Conservation (phyloP, 2,113 vertebrate genomes). For the Nycticryphes semicollaris region DNA sequence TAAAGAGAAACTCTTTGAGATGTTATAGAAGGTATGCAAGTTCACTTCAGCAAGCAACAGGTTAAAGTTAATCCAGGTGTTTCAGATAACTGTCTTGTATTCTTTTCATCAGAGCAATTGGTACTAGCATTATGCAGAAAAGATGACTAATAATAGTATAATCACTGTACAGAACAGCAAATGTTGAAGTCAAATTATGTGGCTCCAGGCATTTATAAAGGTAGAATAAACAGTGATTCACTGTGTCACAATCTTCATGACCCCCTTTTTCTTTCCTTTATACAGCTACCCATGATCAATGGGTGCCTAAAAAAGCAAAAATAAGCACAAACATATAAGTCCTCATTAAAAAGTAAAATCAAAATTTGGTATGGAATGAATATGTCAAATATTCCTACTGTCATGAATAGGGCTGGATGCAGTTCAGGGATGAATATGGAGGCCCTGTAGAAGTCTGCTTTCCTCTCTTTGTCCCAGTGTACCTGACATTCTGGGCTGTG, state of each 20-base stretch:
- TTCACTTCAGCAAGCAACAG: not conserved
- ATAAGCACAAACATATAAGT: not conserved
- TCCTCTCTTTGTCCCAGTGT: not conserved
- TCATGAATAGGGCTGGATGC: not conserved
- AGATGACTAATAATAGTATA: constrained; percentile 5
- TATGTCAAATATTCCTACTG: not conserved
- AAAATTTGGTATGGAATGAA: not conserved
- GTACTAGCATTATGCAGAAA: not conserved
- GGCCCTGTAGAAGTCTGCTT: not conserved
- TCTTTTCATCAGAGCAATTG: not conserved
- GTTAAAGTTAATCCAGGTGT: not conserved
- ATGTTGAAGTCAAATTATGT: constrained; percentile 12
- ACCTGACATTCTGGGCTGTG: not conserved
- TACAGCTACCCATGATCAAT: not conserved
- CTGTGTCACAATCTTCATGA: not conserved
- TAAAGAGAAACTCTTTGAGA: not conserved
- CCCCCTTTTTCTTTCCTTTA: not conserved
- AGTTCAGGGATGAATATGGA: not conserved
- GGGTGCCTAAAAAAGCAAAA: not conserved
- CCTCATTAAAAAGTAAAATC: not conserved
- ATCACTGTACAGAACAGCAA: not conserved
- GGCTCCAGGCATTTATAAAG: constrained; percentile 1
- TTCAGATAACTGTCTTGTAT: not conserved
- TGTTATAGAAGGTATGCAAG: not conserved
- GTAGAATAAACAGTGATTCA: constrained; percentile 42